phyloP scores from a whole-genome alignment of 2,888 invertebrate species.

The Zaprionus bogoriensis region DNA sequence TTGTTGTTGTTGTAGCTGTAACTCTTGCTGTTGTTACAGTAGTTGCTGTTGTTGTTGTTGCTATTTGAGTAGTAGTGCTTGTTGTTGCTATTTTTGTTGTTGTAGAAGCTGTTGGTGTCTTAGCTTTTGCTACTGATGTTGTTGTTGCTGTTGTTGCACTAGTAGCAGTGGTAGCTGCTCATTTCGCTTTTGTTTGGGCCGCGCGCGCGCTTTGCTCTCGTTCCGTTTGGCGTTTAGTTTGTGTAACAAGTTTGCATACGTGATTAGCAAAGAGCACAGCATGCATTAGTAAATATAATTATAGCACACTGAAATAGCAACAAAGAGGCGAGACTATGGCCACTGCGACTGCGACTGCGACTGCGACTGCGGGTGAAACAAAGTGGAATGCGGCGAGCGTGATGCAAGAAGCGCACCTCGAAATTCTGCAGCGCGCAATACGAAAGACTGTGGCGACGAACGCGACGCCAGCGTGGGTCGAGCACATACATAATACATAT shows the following conservation, averaged over 20 bases:
- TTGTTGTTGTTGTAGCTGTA: constrained; percentile 22
- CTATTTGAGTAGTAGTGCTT: constrained; percentile 1
- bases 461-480: constrained; percentile 38
- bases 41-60: constrained; percentile 19
- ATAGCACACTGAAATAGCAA: constrained; percentile 35
- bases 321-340: background rate
- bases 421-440: constrained; percentile 19
- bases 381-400: constrained; percentile 44
- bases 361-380: background rate
- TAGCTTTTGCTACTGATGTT: constrained; percentile 51
- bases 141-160: background rate
- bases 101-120: constrained; percentile 10
- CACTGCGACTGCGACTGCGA: no score
- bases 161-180: constrained; percentile 5
- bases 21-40: constrained; percentile 21
- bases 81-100: background rate
- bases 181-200: constrained; percentile 48
- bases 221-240: constrained; percentile 53
- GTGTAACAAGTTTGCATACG: constrained; percentile 75
- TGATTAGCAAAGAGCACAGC: constrained; percentile 66
- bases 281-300: constrained; percentile 73
- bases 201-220: constrained; percentile 43
- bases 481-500: background rate
- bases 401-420: constrained; percentile 31
- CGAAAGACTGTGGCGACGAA: constrained; percentile 58